phyloP scores from a whole-genome alignment of 2,888 invertebrate genomes.

The Neelides folsomi region DNA sequence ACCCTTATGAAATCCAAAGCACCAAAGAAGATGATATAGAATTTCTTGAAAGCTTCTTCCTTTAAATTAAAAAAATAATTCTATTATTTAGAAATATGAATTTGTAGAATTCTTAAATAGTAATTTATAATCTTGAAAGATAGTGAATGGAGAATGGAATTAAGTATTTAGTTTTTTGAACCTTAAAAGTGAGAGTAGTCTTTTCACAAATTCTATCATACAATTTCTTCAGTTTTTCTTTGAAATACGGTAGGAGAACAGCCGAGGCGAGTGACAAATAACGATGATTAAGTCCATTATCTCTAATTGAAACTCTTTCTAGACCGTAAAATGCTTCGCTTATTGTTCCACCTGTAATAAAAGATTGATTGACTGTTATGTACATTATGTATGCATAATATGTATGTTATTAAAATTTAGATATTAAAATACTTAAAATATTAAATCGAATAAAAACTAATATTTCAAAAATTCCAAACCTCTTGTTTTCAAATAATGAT shows the following conservation, averaged over 20 bases:
- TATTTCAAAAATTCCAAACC: conserved; percentile 8
- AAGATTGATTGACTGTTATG: neutral
- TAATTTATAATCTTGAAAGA: too few relatives aligned
- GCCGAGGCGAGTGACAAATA: neutral
- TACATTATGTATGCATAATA: neutral
- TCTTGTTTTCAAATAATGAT: conserved; percentile 26
- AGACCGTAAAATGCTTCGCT: conserved; percentile 29
- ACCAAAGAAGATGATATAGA: too few relatives aligned
- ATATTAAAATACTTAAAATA: neutral
- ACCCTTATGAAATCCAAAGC: too few relatives aligned
- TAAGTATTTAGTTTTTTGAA: too few relatives aligned
- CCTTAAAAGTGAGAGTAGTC: too few relatives aligned
- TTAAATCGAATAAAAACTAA: neutral
- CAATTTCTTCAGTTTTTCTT: conserved; percentile 2
- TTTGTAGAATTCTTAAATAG: too few relatives aligned
- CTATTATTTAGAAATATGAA: too few relatives aligned
- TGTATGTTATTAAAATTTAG: too few relatives aligned
- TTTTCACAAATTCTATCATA: conserved; percentile 2
- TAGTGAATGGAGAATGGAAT: too few relatives aligned
- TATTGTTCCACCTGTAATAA: conserved; percentile 22
- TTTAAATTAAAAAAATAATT: too few relatives aligned
- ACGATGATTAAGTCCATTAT: neutral
- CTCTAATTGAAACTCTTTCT: conserved; percentile 11
- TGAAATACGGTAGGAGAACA: conserved; percentile 2
- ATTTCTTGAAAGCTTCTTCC: too few relatives aligned